Percentiles rank a stretch among this genome's conserved stretches.
Conservation (phyloP, 2,797 vertebrate genomes). For the Varecia variegata region DNA sequence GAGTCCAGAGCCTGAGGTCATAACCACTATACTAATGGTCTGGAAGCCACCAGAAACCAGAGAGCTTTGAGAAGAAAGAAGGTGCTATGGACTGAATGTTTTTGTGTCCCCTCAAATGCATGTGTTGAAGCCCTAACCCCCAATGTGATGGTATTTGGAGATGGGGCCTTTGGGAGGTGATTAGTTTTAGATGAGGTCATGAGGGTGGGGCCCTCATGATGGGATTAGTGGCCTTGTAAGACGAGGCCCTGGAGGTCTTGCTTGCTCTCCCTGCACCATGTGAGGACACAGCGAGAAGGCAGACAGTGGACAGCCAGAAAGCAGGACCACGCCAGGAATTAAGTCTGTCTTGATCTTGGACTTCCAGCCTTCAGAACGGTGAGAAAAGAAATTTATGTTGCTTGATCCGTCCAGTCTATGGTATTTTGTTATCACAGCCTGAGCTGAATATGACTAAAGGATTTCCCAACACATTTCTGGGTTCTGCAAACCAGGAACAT, state of each 20-base stretch:
- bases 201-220: not conserved
- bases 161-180: not conserved
- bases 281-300: not conserved
- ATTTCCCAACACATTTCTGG: too few relatives aligned
- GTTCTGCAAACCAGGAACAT: too few relatives aligned
- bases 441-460: too few relatives aligned
- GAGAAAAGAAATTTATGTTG: not conserved
- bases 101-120: not conserved
- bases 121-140: not conserved
- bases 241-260: not conserved
- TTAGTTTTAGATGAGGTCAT: not conserved
- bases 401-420: not conserved
- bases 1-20: not conserved
- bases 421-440: not conserved
- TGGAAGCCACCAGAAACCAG: not conserved
- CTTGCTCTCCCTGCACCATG: not conserved
- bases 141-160: not conserved
- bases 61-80: not conserved
- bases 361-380: not conserved
- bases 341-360: not conserved
- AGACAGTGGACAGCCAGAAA: not conserved
- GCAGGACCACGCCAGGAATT: not conserved
- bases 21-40: not conserved
- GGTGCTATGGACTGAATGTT: not conserved
- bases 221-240: not conserved